These are phyloP conservation scores for Andrena haemorrhoa DNA, from an alignment of 2,888 invertebrate genomes.

Conservation along the genomic window DNA sequence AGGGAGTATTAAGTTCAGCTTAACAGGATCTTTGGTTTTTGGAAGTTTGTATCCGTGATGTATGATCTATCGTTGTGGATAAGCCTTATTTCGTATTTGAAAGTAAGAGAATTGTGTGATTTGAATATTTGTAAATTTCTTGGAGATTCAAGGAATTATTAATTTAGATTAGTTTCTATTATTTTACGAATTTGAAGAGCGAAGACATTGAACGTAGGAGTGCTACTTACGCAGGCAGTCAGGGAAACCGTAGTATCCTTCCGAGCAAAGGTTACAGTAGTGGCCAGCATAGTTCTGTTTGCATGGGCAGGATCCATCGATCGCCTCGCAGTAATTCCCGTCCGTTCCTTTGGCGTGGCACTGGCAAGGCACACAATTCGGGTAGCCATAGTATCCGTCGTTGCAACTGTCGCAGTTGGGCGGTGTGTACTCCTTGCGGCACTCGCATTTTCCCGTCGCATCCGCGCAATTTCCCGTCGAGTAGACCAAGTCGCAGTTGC, in stretches of 20 bases:
- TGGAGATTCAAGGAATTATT: too few relatives aligned
- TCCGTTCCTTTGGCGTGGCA: conserved; percentile 96
- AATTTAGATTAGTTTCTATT: too few relatives aligned
- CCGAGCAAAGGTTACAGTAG: conserved; percentile 95
- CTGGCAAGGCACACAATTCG: conserved; percentile 96
- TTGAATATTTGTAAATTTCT: too few relatives aligned
- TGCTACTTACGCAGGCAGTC: conserved; percentile 90
- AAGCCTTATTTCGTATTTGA: too few relatives aligned
- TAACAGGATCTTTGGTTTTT: too few relatives aligned
- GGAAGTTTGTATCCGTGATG: too few relatives aligned
- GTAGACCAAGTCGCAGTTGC: conserved; percentile 93
- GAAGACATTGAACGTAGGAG: neutral
- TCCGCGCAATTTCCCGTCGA: conserved; percentile 98
- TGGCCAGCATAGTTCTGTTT: conserved; percentile 94
- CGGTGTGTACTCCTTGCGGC: conserved; percentile 91
- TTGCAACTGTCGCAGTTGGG: conserved; percentile 94
- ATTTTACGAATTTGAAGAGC: too few relatives aligned
- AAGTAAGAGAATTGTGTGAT: too few relatives aligned
- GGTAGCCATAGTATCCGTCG: conserved; percentile 96
- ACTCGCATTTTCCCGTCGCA: conserved; percentile 95
- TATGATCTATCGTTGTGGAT: too few relatives aligned
- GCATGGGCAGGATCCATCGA: conserved; percentile 94
- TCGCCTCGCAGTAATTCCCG: conserved; percentile 93
- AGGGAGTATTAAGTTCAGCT: too few relatives aligned
- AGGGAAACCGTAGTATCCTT: conserved; percentile 94